These are phyloP conservation scores for Trissonchulus latispiculum DNA, from an alignment of 2,888 invertebrate genomes.

Conservation along the genomic window DNA sequence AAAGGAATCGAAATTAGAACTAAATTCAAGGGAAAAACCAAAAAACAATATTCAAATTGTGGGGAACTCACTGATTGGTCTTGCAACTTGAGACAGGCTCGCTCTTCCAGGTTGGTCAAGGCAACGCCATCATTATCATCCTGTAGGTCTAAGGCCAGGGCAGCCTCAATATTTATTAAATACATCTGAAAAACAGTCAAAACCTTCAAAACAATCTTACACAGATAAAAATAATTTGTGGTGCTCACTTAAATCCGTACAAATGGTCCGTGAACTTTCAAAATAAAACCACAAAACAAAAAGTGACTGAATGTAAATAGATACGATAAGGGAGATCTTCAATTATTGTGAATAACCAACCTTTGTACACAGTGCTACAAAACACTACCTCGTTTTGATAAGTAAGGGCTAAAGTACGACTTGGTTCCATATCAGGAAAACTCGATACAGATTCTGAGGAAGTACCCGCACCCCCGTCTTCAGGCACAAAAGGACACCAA, in stretches of 20 bases:
- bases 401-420: not conserved
- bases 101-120: not conserved
- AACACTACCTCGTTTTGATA: not conserved
- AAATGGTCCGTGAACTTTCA: too few species aligned
- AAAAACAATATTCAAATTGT: too few species aligned
- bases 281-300: too few species aligned
- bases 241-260: too few species aligned
- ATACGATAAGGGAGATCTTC: too few species aligned
- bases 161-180: not conserved
- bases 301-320: too few species aligned
- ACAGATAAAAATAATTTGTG: too few species aligned
- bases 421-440: not conserved
- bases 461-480: slow-evolving; percentile 46
- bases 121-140: not conserved
- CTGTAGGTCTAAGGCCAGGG: not conserved
- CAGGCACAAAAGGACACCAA: slow-evolving; percentile 84
- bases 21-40: too few species aligned
- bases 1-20: too few species aligned
- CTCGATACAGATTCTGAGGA: not conserved
- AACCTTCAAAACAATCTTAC: not conserved
- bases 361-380: too few species aligned
- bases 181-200: not conserved
- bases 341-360: too few species aligned
- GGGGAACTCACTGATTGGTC: slow-evolving; percentile 19
- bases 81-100: slow-evolving; percentile 27